Conservation (phyloP, 2,888 invertebrate species). For the Apotomis betuletana region DNA sequence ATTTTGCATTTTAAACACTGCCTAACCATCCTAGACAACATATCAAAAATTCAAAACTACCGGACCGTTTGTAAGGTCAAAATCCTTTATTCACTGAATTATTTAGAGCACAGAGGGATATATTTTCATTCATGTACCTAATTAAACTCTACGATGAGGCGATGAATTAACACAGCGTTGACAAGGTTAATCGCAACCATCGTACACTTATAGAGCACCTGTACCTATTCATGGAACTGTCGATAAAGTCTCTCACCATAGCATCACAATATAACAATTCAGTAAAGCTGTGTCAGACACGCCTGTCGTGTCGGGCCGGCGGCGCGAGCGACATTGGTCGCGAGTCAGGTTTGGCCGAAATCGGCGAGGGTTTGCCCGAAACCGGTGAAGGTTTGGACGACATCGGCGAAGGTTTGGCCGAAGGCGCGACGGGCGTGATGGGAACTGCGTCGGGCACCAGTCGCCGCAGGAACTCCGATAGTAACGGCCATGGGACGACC, state of each 20-base stretch:
- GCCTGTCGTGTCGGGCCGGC: conserved; percentile 71
- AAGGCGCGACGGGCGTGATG: conserved; percentile 38
- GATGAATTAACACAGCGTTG: no score
- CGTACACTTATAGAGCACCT: background rate
- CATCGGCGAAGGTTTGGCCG: conserved; percentile 35
- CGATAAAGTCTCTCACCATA: conserved; percentile 27
- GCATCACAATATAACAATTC: conserved; percentile 26
- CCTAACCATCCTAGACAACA: no score
- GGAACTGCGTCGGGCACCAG: conserved; percentile 88
- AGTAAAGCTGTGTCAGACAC: conserved; percentile 54
- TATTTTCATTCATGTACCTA: no score
- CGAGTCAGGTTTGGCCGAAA: conserved; percentile 57
- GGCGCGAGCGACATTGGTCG: conserved; percentile 69
- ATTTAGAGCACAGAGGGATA: no score
- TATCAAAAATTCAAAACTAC: no score
- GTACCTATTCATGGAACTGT: background rate
- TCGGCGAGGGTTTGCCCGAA: conserved; percentile 26
- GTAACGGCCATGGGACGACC: conserved; percentile 88
- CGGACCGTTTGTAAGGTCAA: no score
- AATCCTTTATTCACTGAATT: no score
- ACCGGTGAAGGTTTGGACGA: conserved; percentile 34
- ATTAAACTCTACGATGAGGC: no score
- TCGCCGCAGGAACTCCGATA: conserved; percentile 85
- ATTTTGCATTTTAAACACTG: no score
- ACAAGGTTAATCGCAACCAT: background rate